Percentiles rank a stretch among this genome's conserved stretches.
Evolutionary conservation across 2,888 invertebrate species (phyloP).

Genomic region (Kuschelorhynchus macadamiae): DNA sequence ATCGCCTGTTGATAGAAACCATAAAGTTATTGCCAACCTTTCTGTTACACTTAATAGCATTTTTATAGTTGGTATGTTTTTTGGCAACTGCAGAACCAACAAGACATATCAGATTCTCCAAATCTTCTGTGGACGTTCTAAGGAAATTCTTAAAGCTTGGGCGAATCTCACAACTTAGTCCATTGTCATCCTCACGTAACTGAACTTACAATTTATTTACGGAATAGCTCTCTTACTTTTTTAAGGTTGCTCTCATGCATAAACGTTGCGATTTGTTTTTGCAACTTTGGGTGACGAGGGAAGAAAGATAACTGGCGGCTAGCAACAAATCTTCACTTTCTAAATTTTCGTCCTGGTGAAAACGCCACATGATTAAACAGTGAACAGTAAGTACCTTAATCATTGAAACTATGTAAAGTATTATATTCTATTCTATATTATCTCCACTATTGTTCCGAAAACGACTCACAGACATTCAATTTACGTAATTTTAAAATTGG

Average conservation of each 20-base stretch:
- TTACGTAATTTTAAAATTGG: no score
- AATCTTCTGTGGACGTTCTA: constrained; percentile 16
- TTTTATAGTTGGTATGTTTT: constrained; percentile 14
- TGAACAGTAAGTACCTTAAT: no score
- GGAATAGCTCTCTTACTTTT: constrained; percentile 35
- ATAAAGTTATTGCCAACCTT: not conserved
- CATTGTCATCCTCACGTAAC: constrained; percentile 32
- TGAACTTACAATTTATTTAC: constrained; percentile 28
- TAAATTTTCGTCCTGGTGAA: constrained; percentile 28
- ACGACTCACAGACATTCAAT: no score
- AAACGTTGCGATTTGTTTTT: constrained; percentile 31
- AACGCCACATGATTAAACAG: constrained; percentile 27
- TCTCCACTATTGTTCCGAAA: no score
- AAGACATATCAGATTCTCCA: constrained; percentile 41
- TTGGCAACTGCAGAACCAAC: constrained; percentile 31
- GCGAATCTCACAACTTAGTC: constrained; percentile 20
- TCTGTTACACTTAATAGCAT: not conserved
- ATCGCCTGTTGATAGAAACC: constrained; percentile 31
- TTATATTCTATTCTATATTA: no score
- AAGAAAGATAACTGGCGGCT: constrained; percentile 27
- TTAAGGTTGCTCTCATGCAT: constrained; percentile 35
- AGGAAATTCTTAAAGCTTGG: not conserved
- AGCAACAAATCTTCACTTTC: constrained; percentile 18
- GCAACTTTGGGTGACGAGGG: constrained; percentile 29
- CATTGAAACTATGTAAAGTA: no score